phyloP scores from a whole-genome alignment of 2,888 invertebrate genomes.

The Caenorhabditis wallacei region DNA sequence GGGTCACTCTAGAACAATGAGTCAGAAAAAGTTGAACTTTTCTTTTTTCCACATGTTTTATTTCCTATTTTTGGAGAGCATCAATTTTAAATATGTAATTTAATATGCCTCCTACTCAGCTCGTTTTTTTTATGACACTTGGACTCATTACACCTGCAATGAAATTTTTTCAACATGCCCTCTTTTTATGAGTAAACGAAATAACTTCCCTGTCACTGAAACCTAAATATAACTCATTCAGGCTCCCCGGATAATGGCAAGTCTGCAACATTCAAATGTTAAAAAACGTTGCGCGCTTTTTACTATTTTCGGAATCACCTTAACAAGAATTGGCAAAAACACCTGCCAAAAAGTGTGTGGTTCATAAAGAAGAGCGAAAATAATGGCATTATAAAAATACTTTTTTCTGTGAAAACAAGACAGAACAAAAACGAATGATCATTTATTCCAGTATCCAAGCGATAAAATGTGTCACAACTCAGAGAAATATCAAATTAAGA shows the following conservation, averaged over 20 bases:
- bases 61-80: background rate
- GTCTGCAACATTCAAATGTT: slow-evolving; percentile 13
- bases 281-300: slow-evolving; percentile 1
- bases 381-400: slow-evolving; percentile 9
- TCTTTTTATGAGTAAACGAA: background rate
- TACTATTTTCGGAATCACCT: slow-evolving; percentile 2
- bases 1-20: background rate
- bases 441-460: slow-evolving; percentile 30
- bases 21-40: background rate
- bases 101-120: slow-evolving; percentile 9
- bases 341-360: slow-evolving; percentile 1
- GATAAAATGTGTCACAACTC: slow-evolving; percentile 4
- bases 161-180: background rate
- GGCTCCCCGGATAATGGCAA: slow-evolving; percentile 1
- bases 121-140: background rate
- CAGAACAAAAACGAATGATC: slow-evolving; percentile 25
- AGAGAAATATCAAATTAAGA: background rate
- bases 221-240: background rate
- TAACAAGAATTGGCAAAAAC: slow-evolving; percentile 5
- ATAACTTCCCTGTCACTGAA: slow-evolving; percentile 9
- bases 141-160: background rate
- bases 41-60: background rate
- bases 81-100: background rate
- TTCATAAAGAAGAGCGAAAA: slow-evolving; percentile 4
- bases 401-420: slow-evolving; percentile 4